phyloP scores from a whole-genome alignment of 1,140 invertebrate species.

The Psilanteris sp. region DNA sequence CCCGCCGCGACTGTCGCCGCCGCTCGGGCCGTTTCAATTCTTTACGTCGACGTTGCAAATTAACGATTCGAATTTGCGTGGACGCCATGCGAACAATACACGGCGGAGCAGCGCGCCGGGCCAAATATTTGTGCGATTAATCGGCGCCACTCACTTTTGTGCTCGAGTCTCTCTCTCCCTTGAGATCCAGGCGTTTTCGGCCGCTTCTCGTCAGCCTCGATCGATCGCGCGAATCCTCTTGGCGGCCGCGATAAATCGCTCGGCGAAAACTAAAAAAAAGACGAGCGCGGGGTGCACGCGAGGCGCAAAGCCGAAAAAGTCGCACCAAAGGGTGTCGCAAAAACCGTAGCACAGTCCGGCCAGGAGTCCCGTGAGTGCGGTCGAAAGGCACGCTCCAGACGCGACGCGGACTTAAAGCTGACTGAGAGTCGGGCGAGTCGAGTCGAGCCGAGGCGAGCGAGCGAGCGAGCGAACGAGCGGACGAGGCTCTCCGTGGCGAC shows the following conservation, averaged over 20 bases:
- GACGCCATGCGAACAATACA: slow-evolving; percentile 8
- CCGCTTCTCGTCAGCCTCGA: neutral
- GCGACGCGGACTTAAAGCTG: slow-evolving; percentile 50
- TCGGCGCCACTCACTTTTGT: slow-evolving; percentile 45
- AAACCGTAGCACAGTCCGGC: slow-evolving; percentile 15
- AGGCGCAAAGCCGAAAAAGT: too few relatives aligned
- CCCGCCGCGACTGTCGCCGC: too few relatives aligned
- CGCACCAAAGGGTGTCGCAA: neutral
- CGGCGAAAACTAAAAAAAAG: too few relatives aligned
- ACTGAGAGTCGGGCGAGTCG: slow-evolving; percentile 37
- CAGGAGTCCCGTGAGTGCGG: slow-evolving; percentile 8
- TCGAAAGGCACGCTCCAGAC: slow-evolving; percentile 40
- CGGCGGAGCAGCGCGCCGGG: slow-evolving; percentile 5
- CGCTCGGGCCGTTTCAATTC: too few relatives aligned
- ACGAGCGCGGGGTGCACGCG: too few relatives aligned
- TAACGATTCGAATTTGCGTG: neutral
- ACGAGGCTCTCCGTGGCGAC: slow-evolving; percentile 26
- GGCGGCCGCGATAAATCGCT: too few relatives aligned
- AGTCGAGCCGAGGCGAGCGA: slow-evolving; percentile 21
- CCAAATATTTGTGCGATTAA: slow-evolving; percentile 46
- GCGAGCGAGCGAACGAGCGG: slow-evolving; percentile 20
- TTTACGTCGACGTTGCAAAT: neutral
- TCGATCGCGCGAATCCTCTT: neutral
- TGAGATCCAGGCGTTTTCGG: slow-evolving; percentile 14
- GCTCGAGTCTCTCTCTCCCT: slow-evolving; percentile 3